Conservation (phyloP, 2,888 invertebrate genomes). For the Syrphus vitripennis region DNA sequence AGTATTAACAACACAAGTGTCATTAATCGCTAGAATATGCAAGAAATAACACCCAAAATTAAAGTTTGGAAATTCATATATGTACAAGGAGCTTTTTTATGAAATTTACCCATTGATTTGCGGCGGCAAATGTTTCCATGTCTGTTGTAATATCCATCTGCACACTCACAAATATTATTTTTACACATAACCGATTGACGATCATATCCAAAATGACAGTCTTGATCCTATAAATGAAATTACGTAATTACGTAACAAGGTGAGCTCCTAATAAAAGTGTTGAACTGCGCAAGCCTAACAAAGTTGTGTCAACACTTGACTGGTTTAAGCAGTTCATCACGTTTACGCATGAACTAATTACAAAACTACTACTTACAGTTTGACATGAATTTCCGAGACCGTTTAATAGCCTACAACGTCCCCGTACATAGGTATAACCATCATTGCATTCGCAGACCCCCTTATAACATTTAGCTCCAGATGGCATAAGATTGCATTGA, state of each 20-base stretch:
- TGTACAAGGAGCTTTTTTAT: background rate
- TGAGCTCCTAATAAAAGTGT: no score
- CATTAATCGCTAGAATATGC: constrained; percentile 76
- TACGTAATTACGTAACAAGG: no score
- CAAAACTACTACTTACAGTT: constrained; percentile 73
- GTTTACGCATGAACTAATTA: no score
- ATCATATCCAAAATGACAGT: constrained; percentile 80
- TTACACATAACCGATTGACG: constrained; percentile 79
- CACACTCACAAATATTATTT: constrained; percentile 78
- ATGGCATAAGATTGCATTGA: constrained; percentile 81
- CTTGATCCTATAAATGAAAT: constrained; percentile 75
- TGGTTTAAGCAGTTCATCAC: no score
- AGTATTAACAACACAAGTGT: constrained; percentile 79
- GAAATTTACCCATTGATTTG: constrained; percentile 79
- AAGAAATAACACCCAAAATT: background rate
- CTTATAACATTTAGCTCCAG: constrained; percentile 80
- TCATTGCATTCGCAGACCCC: constrained; percentile 81
- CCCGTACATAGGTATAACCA: constrained; percentile 79
- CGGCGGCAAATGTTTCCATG: constrained; percentile 81
- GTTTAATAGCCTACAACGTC: constrained; percentile 79
- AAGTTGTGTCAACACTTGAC: no score
- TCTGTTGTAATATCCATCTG: constrained; percentile 80
- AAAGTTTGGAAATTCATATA: background rate
- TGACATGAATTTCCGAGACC: constrained; percentile 78
- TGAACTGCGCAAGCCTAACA: no score